These are phyloP conservation scores for Peromyscus aztecus DNA, from an alignment of 2,797 vertebrate species.

Conservation along the genomic window DNA sequence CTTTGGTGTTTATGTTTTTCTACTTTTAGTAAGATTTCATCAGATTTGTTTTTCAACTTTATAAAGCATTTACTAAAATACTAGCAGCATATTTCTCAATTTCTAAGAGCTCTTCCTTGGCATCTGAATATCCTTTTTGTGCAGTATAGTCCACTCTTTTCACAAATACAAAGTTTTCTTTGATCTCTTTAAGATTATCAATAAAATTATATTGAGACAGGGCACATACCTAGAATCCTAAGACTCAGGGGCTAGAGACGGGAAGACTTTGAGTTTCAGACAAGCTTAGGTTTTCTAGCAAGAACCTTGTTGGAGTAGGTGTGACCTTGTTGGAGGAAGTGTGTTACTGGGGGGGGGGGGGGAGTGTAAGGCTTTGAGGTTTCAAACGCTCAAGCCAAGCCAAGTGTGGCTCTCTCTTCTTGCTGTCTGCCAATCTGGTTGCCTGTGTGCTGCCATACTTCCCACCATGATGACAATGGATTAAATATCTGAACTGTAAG, in stretches of 20 bases:
- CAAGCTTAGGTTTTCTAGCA: background rate
- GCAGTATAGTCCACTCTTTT: background rate
- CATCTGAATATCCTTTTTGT: constrained; percentile 42
- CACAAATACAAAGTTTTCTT: background rate
- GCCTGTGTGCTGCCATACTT: background rate
- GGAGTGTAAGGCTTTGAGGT: background rate
- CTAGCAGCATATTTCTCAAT: constrained; percentile 24
- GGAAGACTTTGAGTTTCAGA: background rate
- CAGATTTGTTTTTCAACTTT: constrained; percentile 30
- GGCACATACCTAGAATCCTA: background rate
- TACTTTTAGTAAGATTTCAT: constrained; percentile 56
- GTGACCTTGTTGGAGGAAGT: background rate
- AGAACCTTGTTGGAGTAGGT: background rate
- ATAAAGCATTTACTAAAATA: background rate
- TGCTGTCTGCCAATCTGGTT: background rate
- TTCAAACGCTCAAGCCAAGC: background rate
- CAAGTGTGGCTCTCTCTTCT: background rate
- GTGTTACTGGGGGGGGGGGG: background rate
- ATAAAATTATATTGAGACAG: background rate
- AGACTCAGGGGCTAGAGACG: background rate
- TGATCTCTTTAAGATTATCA: background rate
- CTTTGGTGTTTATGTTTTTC: background rate
- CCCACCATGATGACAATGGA: background rate
- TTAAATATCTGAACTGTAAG: background rate
- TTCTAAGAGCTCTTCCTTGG: constrained; percentile 30